Base-by-base conservation (phyloP, 1,140 invertebrate genomes). In the Magallana angulata region DNA sequence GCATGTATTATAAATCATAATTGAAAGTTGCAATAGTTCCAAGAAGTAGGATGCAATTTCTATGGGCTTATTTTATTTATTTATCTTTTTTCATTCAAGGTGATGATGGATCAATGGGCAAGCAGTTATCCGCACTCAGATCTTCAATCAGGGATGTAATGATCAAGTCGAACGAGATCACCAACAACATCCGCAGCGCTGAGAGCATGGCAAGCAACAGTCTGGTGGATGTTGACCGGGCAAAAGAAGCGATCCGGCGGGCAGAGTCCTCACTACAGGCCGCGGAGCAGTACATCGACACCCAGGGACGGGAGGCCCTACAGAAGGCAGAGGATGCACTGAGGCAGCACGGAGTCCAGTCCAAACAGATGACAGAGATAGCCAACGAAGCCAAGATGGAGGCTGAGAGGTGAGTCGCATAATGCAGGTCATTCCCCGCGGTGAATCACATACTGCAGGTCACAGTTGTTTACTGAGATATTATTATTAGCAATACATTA, bases 311-410 rank as follows among this genome's bases (percentile, higher is more conserved):
- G 30, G 96, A 96, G 36, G 98, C 98, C 0, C 94, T 99, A 68
- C 94, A 96, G 1, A 97, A 97, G 91, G 98, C 98, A 0, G 96
- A 96, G 92, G 96, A 97, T 90, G 96, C 97, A 64, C 97, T 98
- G 0, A 96, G 97, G 71, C 96, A 98, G 94, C 98, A 98, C 94
- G 98, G 98, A 7, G 97, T 98, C 90, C 97, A 98, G 92, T 98
- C 97, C 18, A 96, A 97, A 36, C 97, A 97, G 91, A 99, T 99
- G 97, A 98, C 98, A 1, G 96, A 96, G 16, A 97, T 99, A 76
- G 98, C 98, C 0, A 96, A 97, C 86, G 97, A 98, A 93, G 98
- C 98, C 5, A 96, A 98, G 68, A 9, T 57, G 59, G 57, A 84
- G 48, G 80, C 85, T n/a, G 87, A 90, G 68, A 76, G 68, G 68